A percentile compares a stretch with the other conserved stretches of the same genome.
phyloP scores from a whole-genome alignment of 2,888 invertebrate genomes.

The Troilus luridus region DNA sequence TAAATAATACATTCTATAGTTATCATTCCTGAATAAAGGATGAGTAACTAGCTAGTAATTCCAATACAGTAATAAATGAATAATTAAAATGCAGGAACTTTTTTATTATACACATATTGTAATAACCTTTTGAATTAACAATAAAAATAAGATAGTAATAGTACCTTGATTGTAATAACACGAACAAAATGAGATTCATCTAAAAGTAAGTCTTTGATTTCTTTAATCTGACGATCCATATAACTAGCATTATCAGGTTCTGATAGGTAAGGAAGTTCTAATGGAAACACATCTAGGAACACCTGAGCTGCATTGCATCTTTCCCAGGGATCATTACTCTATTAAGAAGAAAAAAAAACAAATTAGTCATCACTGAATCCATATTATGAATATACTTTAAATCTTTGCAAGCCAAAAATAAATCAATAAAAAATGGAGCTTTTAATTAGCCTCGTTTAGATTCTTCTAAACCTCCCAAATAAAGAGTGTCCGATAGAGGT shows the following conservation, averaged over 20 bases:
- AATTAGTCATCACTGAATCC: not conserved
- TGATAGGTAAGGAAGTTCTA: slow-evolving; percentile 65
- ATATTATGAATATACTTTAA: slow-evolving; percentile 1
- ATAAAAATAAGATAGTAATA: not conserved
- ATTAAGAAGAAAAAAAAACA: slow-evolving; percentile 44
- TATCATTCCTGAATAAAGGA: too few species aligned
- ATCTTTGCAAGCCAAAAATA: too few species aligned
- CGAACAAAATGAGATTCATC: slow-evolving; percentile 67
- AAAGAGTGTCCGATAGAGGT: too few species aligned
- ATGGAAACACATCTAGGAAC: slow-evolving; percentile 67
- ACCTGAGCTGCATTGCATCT: slow-evolving; percentile 67
- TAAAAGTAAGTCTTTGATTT: slow-evolving; percentile 65
- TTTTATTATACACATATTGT: too few species aligned
- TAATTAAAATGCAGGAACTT: too few species aligned
- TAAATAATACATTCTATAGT: too few species aligned
- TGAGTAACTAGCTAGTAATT: too few species aligned
- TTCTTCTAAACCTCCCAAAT: not conserved
- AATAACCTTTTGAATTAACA: not conserved
- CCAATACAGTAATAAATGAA: too few species aligned
- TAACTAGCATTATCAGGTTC: slow-evolving; percentile 63
- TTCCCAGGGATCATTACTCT: slow-evolving; percentile 66
- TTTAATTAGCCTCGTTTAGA: not conserved
- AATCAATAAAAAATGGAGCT: not conserved
- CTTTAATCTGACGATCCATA: slow-evolving; percentile 65
- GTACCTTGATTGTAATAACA: slow-evolving; percentile 66